Evolutionary conservation across 2,797 vertebrate genomes (phyloP).

Genomic region (Spinus olivaceus): DNA sequence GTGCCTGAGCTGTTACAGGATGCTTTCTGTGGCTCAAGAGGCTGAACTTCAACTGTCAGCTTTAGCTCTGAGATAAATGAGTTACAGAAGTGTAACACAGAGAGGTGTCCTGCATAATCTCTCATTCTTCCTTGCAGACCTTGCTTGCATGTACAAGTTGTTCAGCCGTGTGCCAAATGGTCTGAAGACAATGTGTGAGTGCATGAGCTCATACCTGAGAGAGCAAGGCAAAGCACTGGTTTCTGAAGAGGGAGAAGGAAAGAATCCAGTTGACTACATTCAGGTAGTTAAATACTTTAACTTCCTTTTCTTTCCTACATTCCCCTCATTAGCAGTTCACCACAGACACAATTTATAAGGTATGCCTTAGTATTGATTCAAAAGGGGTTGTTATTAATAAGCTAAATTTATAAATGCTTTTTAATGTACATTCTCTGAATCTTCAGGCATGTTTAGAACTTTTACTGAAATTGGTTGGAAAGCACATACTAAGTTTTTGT

Average conservation of each 20-base stretch:
- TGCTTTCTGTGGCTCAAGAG: not conserved
- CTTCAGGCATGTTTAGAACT: not conserved
- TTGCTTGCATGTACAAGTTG: constrained; percentile 99
- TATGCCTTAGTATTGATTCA: not conserved
- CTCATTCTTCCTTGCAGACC: constrained; percentile 77
- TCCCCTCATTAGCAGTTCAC: not conserved
- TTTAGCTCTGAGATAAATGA: not conserved
- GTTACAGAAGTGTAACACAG: not conserved
- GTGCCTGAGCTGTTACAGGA: not conserved
- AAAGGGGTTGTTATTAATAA: not conserved
- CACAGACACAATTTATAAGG: not conserved
- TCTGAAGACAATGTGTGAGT: constrained; percentile 98
- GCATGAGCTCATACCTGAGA: constrained; percentile 95
- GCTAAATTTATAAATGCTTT: not conserved
- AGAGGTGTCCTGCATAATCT: not conserved
- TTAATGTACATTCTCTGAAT: not conserved
- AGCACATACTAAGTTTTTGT: not conserved
- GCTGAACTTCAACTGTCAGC: not conserved
- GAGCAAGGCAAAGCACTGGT: constrained; percentile 98
- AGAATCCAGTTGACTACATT: constrained; percentile 98
- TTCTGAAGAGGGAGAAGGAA: constrained; percentile 97
- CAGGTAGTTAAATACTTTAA: constrained; percentile 79
- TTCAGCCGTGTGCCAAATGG: constrained; percentile 97
- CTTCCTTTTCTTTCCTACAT: not conserved
- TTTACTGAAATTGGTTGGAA: not conserved